Evolutionary conservation across 2,888 invertebrate genomes (phyloP).

Genomic region (Idaea dimidiata): DNA sequence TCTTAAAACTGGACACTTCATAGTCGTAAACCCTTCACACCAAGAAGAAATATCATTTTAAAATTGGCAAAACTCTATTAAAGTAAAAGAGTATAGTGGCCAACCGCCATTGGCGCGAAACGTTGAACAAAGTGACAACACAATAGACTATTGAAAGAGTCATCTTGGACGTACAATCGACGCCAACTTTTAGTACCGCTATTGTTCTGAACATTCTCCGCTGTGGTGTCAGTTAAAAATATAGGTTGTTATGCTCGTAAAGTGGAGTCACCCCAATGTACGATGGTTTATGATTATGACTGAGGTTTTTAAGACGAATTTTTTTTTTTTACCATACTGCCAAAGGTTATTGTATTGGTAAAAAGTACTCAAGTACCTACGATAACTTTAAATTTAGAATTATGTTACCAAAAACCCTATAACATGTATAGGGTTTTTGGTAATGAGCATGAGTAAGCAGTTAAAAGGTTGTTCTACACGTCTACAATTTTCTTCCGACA

Average conservation of each 20-base stretch:
- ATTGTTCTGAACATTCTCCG: background rate
- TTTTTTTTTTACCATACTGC: background rate
- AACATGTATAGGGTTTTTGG: too few species aligned
- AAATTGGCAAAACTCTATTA: constrained; percentile 1
- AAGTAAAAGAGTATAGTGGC: background rate
- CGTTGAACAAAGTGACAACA: background rate
- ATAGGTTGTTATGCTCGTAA: background rate
- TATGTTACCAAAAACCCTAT: too few species aligned
- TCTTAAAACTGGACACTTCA: too few species aligned
- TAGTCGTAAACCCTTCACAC: background rate
- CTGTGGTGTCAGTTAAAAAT: background rate
- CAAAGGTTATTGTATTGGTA: too few species aligned
- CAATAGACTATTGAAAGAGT: background rate
- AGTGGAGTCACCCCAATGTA: background rate
- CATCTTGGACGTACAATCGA: background rate
- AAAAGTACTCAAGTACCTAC: too few species aligned
- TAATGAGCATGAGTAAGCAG: too few species aligned
- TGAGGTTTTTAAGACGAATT: background rate
- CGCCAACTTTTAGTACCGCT: background rate
- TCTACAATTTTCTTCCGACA: too few species aligned
- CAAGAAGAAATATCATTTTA: background rate
- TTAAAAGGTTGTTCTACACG: too few species aligned
- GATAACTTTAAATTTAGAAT: too few species aligned
- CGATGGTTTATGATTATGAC: background rate
- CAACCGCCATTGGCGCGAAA: background rate